Evolutionary conservation across 2,888 invertebrate species (phyloP).

Genomic region (Dilophus febrilis): DNA sequence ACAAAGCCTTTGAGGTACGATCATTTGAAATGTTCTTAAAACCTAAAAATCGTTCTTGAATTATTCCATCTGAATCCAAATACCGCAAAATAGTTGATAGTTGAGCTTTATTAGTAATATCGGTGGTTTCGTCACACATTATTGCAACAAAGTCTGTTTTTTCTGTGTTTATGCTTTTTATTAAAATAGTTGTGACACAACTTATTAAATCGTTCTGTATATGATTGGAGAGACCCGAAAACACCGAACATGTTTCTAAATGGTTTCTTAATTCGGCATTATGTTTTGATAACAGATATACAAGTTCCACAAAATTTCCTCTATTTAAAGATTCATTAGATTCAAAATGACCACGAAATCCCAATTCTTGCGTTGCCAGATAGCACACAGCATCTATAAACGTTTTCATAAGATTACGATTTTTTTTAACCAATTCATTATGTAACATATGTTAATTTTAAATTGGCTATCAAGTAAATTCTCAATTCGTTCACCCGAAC

Average conservation of each 20-base stretch:
- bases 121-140: slow-evolving; percentile 11
- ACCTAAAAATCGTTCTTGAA: slow-evolving; percentile 13
- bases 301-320: slow-evolving; percentile 12
- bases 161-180: slow-evolving; percentile 12
- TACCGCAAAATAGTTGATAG: slow-evolving; percentile 11
- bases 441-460: slow-evolving; percentile 5
- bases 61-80: slow-evolving; percentile 8
- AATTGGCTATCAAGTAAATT: background rate
- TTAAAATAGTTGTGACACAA: slow-evolving; percentile 9
- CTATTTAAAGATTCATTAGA: slow-evolving; percentile 10
- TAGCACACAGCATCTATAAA: slow-evolving; percentile 9
- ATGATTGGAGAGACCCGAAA: slow-evolving; percentile 13
- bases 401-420: slow-evolving; percentile 12
- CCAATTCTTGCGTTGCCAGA: slow-evolving; percentile 10
- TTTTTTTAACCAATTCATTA: slow-evolving; percentile 13
- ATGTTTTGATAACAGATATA: slow-evolving; percentile 11
- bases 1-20: slow-evolving; percentile 6
- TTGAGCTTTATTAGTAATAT: slow-evolving; percentile 10
- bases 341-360: slow-evolving; percentile 9
- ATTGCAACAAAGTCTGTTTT: slow-evolving; percentile 14
- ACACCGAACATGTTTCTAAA: slow-evolving; percentile 13
- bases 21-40: slow-evolving; percentile 10
- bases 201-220: slow-evolving; percentile 16
- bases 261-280: slow-evolving; percentile 11
- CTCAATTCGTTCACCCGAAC: background rate